Evolutionary conservation across 1,140 invertebrate genomes (phyloP).

Genomic region (Drosophila equinoxialis): DNA sequence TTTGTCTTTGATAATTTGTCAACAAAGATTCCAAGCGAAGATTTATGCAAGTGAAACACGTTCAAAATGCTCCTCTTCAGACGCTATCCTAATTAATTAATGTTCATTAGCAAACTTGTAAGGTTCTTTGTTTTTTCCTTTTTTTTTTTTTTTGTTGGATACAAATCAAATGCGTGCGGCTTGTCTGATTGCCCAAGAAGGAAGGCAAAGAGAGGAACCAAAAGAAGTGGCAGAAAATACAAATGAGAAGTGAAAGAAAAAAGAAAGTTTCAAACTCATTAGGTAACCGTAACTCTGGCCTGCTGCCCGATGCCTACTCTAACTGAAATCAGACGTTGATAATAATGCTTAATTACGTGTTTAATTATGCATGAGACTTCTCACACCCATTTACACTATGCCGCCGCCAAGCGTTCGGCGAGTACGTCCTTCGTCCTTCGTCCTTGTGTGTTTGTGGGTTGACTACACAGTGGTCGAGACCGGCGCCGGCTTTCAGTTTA

Average conservation of each 20-base stretch:
- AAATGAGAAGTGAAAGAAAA: slow-evolving; percentile 27
- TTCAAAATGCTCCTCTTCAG: slow-evolving; percentile 30
- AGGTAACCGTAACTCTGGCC: slow-evolving; percentile 44
- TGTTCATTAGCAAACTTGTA: slow-evolving; percentile 71
- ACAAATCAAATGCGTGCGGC: slow-evolving; percentile 72
- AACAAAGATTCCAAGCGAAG: slow-evolving; percentile 5
- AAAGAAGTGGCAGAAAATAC: not conserved
- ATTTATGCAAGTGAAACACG: slow-evolving; percentile 35
- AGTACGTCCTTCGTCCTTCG: not conserved
- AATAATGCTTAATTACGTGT: slow-evolving; percentile 81
- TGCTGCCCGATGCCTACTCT: slow-evolving; percentile 37
- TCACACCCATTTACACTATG: slow-evolving; percentile 31
- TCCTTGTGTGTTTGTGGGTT: not conserved
- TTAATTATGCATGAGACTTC: slow-evolving; percentile 75
- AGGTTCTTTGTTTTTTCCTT: slow-evolving; percentile 26
- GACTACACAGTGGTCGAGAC: slow-evolving; percentile 26
- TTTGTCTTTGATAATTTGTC: slow-evolving; percentile 26
- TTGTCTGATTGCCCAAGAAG: slow-evolving; percentile 58
- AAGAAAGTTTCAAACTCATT: slow-evolving; percentile 70
- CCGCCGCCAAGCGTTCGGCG: not conserved
- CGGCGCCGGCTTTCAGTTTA: slow-evolving; percentile 19
- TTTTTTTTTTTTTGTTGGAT: slow-evolving; percentile 21
- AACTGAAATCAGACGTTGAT: slow-evolving; percentile 77
- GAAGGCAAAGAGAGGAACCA: not conserved
- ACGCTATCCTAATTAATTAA: slow-evolving; percentile 69